Conservation (phyloP, 2,888 invertebrate genomes). For the Allolobophora icterica region DNA sequence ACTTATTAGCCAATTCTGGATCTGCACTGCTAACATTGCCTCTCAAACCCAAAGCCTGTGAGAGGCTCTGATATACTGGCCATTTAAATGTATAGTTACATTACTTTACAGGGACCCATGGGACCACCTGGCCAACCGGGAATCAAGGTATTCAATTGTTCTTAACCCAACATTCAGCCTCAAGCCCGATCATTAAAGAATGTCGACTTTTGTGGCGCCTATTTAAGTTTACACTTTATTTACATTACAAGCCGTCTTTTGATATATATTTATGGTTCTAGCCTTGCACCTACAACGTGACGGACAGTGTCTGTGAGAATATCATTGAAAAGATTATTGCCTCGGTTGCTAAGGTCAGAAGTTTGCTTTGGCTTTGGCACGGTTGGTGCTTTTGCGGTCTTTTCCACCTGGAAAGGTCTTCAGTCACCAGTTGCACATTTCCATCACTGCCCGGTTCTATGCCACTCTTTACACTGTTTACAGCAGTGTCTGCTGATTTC, state of each 20-base stretch:
- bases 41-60: too few species aligned
- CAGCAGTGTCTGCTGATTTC: not conserved
- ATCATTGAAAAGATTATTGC: conserved; percentile 26
- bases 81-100: not conserved
- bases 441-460: not conserved
- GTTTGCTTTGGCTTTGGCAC: not conserved
- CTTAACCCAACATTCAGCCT: not conserved
- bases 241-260: not conserved
- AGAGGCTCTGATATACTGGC: too few species aligned
- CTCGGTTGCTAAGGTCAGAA: conserved; percentile 24
- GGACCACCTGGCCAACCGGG: conserved; percentile 25
- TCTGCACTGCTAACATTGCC: too few species aligned
- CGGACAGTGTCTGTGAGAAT: conserved; percentile 25
- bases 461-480: not conserved
- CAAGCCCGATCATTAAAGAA: not conserved
- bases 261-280: not conserved
- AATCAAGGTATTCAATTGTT: conserved; percentile 25
- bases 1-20: not conserved
- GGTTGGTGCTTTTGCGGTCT: not conserved
- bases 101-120: conserved; percentile 19
- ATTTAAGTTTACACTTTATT: not conserved
- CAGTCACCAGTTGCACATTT: not conserved
- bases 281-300: not conserved
- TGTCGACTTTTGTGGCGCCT: not conserved
- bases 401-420: not conserved